Percentiles rank a stretch among this genome's conserved stretches.
These are phyloP conservation scores for Stichopus horrens DNA, from an alignment of 53 echinoderm and acorn worm species.

Conservation along the genomic window DNA sequence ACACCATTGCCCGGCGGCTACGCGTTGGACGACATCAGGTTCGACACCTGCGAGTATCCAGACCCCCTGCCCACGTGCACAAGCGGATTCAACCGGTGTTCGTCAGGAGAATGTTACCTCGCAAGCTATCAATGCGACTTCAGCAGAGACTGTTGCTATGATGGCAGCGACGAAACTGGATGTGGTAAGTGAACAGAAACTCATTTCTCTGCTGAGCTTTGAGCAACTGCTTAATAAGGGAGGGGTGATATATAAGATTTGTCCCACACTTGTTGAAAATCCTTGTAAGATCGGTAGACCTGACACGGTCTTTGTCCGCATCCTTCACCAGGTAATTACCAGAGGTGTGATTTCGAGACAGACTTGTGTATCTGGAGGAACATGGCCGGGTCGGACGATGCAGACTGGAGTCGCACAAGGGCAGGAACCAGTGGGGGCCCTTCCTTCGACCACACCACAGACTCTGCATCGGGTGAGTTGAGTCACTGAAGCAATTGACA, in stretches of 20 bases:
- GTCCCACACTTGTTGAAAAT: too few relatives aligned
- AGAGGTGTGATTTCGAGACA: constrained; percentile 63
- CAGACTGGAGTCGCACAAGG: constrained; percentile 55
- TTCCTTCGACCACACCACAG: constrained; percentile 57
- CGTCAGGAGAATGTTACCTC: constrained; percentile 60
- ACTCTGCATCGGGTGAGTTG: constrained; percentile 27
- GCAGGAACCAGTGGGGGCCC: constrained; percentile 45
- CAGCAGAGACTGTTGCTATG: constrained; percentile 58
- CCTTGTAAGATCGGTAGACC: too few relatives aligned
- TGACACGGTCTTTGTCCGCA: too few relatives aligned
- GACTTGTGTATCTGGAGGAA: constrained; percentile 65
- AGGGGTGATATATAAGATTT: too few relatives aligned
- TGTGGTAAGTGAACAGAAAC: constrained; percentile 50
- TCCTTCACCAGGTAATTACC: constrained; percentile 47
- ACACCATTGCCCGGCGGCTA: constrained; percentile 64
- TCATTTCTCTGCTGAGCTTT: too few relatives aligned
- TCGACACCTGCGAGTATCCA: constrained; percentile 75
- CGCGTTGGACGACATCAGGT: constrained; percentile 81
- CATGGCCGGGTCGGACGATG: constrained; percentile 58
- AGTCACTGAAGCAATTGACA: background rate
- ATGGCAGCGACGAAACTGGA: constrained; percentile 53
- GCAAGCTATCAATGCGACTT: constrained; percentile 57
- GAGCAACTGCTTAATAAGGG: too few relatives aligned
- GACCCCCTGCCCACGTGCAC: constrained; percentile 29
- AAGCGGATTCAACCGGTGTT: constrained; percentile 48